Conservation (phyloP, 2,888 invertebrate genomes). For the Himalopsyche anomala region DNA sequence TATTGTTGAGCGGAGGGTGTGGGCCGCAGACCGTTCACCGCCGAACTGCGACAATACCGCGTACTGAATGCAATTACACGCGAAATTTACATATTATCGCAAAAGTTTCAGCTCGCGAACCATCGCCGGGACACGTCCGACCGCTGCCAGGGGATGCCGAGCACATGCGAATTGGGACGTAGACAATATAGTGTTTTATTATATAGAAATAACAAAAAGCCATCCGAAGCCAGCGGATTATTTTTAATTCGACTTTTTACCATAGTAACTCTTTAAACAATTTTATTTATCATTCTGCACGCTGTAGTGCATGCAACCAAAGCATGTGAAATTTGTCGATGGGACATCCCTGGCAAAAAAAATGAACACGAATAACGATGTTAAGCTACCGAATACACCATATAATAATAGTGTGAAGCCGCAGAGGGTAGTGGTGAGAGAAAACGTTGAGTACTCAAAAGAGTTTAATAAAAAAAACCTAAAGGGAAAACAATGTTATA, state of each 20-base stretch:
- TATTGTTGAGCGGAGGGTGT: slow-evolving; percentile 42
- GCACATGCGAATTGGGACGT: slow-evolving; percentile 22
- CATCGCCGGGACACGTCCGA: slow-evolving; percentile 39
- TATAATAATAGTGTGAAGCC: too few species aligned
- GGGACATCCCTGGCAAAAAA: too few species aligned
- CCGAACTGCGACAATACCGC: slow-evolving; percentile 61
- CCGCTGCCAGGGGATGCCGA: neutral
- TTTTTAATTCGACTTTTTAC: neutral
- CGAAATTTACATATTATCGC: slow-evolving; percentile 66
- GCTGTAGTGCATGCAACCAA: too few species aligned
- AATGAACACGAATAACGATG: too few species aligned
- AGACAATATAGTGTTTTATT: neutral
- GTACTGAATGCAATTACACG: slow-evolving; percentile 65
- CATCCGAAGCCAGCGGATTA: neutral
- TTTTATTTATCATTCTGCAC: too few species aligned
- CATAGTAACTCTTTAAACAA: too few species aligned
- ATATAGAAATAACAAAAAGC: neutral
- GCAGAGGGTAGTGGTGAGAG: too few species aligned
- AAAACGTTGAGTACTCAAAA: too few species aligned
- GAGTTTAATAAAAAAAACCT: too few species aligned
- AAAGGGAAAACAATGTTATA: too few species aligned
- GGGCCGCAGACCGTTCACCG: slow-evolving; percentile 45
- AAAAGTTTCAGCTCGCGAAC: slow-evolving; percentile 60
- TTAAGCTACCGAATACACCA: too few species aligned
- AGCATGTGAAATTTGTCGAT: too few species aligned